Percentiles rank a stretch among this genome's conserved stretches.
Conservation (phyloP, 2,888 invertebrate species). For the Allacma fusca region DNA sequence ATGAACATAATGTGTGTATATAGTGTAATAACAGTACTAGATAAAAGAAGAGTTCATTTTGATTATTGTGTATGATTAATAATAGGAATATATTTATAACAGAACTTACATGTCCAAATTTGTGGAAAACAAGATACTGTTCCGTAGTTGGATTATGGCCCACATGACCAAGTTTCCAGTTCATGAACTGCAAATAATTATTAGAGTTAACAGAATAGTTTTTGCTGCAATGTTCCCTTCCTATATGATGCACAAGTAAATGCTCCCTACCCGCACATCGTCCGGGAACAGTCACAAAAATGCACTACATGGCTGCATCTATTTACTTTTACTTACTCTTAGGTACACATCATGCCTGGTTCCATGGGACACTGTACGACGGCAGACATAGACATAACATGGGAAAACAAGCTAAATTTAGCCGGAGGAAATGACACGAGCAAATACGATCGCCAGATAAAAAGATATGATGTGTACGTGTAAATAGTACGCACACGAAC, state of each 20-base stretch:
- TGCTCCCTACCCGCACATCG: too few relatives aligned
- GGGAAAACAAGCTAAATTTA: neutral
- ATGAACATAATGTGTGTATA: too few relatives aligned
- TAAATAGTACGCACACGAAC: neutral
- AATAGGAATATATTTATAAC: neutral
- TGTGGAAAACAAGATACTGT: constrained; percentile 86
- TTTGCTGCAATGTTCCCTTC: neutral
- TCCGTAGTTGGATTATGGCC: constrained; percentile 86
- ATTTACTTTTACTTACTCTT: too few relatives aligned
- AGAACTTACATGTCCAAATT: constrained; percentile 87
- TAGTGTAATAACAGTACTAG: too few relatives aligned
- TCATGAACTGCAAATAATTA: constrained; percentile 71
- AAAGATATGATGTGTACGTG: neutral
- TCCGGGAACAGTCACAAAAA: neutral
- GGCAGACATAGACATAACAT: neutral
- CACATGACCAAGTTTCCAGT: constrained; percentile 80
- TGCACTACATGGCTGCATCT: neutral
- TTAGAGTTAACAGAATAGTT: constrained; percentile 26
- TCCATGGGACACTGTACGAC: too few relatives aligned
- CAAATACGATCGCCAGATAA: constrained; percentile 7
- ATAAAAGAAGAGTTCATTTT: neutral
- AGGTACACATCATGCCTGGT: too few relatives aligned
- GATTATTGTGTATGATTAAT: neutral
- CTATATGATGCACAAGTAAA: too few relatives aligned
- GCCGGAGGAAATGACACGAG: neutral